These are phyloP conservation scores for Karalla daura DNA, from an alignment of 2,797 vertebrate species.

Conservation along the genomic window DNA sequence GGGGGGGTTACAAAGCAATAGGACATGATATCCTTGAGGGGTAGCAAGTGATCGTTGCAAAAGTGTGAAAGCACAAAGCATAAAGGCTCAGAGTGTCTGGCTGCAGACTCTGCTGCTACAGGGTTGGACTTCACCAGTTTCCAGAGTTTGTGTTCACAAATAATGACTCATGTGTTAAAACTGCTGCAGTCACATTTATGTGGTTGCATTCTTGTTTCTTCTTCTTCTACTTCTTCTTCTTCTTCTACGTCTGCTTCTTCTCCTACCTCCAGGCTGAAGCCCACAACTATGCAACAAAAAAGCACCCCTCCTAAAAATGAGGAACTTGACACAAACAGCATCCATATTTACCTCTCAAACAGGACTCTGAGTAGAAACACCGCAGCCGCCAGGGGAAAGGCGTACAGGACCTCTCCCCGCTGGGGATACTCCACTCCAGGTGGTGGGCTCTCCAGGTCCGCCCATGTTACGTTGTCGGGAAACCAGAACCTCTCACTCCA, in stretches of 20 bases:
- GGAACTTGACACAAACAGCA: neutral
- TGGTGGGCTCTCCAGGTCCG: conserved; percentile 85
- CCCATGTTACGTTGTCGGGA: conserved; percentile 93
- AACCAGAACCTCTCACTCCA: conserved; percentile 96
- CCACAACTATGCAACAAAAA: neutral
- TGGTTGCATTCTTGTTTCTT: neutral
- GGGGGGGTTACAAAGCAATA: too few relatives aligned
- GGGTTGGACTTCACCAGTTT: neutral
- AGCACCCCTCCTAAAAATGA: neutral
- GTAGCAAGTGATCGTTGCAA: too few relatives aligned
- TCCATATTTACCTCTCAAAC: conserved; percentile 87
- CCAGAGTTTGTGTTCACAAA: neutral
- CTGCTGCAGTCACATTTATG: neutral
- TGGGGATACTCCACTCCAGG: conserved; percentile 82
- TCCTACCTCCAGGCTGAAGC: neutral
- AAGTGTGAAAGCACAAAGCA: too few relatives aligned
- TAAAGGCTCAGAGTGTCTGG: too few relatives aligned
- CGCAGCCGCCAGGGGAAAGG: conserved; percentile 87
- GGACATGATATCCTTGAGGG: too few relatives aligned
- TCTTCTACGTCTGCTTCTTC: neutral
- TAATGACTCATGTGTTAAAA: neutral
- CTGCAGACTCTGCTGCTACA: too few relatives aligned
- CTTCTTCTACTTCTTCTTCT: neutral
- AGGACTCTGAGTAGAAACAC: conserved; percentile 87
- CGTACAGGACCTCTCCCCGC: conserved; percentile 81